Evolutionary conservation across 2,888 invertebrate genomes (phyloP), one percentile per base, ranked within the genome.

Genomic region (Scaptomyza polygonia): DNA sequence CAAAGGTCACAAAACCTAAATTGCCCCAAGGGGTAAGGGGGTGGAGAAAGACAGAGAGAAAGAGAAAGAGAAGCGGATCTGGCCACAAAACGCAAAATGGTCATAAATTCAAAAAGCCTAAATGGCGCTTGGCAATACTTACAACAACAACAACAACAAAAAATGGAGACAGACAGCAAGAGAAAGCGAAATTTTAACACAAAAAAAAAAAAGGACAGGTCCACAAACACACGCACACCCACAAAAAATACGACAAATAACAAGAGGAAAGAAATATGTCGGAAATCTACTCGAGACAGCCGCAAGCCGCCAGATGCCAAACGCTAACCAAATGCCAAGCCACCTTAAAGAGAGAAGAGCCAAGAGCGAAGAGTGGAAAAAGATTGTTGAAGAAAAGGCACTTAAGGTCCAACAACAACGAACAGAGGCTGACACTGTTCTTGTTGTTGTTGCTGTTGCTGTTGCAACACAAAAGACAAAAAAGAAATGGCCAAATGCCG

Each of bases 31-130:
- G 5, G 5, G 34, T 8, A 27, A 4, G 5, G 12, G 6, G 8
- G 11, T 7, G 12, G 25, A 25, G 25, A 25, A 5, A 25, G 12
- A 1, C 16, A 5, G 11, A 7, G n/a, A 34, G 5, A 34, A 29
- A 4, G 5, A 1, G 18, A 7, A 8, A 8, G n/a, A n/a, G 5
- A 6, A 3, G 5, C 9, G 12, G 18, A 29, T 27, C 14, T 30
- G 14, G 59, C 67, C 86, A 58, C 78, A 83, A 83, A 86, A 82
- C 82, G 78, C 78, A 71, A 86, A 82, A 82, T 83, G 86, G 83
- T 61, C 80, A 86, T 82, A 82, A 86, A 82, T 86, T 82, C 76
- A 83, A 76, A 85, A 80, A 83, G 65, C 78, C 80, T 73, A 83
- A 82, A 82, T 79, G 76, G 67, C 75, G 78, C 77, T 85, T 79